Base-by-base conservation (phyloP, 2,888 invertebrate species). In the Himalopsyche tibetana region DNA sequence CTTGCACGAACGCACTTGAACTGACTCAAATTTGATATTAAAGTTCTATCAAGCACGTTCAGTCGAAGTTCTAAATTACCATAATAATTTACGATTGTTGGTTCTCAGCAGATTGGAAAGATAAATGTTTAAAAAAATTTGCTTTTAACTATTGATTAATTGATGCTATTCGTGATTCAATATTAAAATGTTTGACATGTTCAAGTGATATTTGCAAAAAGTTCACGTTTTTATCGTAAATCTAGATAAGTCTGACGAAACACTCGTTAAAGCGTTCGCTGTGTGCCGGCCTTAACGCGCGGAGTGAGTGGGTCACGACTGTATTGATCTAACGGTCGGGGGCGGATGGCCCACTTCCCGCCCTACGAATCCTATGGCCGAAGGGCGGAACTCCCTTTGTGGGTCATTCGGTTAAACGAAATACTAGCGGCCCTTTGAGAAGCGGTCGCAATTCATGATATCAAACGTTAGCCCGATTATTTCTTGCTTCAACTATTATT, bases 241-340 rank as follows among this genome's bases (percentile, higher is more conserved):
- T 63, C 63, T 63, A n/a, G 63, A 63, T 63, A 63, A 63, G 51
- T 51, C 51, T 15, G 51, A 4, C 51, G 51, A 51, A 15, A 51
- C 51, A 63, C 63, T 63, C 63, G 63, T 63, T 63, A 63, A 19
- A 63, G 63, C 63, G n/a, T n/a, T 63, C 63, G 63, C 19, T 51
- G 63, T 63, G 63, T 63, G 63, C 63, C 19, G 28, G 63, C 63
- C 63, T 63, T 63, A 84, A 69, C 74, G 63, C 63, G 63, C 89
- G 89, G 17, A 40, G 89, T 89, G 90, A 90, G 89, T 90, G 89
- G 90, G 90, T 90, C 90, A 90, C 89, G 89, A 90, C 89, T 90
- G 90, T 90, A 90, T 90, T 90, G 90, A 90, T 90, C 90, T 88
- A 89, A 88, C 88, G 36, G 56, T 42, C 51, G 84, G 79, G 83